phyloP scores from a whole-genome alignment of 2,797 vertebrate genomes.

The Echeneis naucrates region DNA sequence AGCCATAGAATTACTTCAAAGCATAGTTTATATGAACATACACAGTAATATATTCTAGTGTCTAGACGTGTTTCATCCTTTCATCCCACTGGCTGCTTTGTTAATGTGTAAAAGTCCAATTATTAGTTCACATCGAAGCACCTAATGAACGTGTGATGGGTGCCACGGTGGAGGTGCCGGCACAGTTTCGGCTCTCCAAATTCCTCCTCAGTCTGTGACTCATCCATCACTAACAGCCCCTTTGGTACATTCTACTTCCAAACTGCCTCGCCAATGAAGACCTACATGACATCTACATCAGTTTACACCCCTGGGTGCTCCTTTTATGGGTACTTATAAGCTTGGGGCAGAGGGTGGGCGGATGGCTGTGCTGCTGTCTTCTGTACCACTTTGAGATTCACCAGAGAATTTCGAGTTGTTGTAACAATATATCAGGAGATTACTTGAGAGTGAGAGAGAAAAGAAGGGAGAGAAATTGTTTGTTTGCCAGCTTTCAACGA shows the following conservation, averaged over 20 bases:
- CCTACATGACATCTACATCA: slow-evolving; percentile 39
- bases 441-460: slow-evolving; percentile 31
- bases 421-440: slow-evolving; percentile 50
- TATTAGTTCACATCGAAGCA: slow-evolving; percentile 49
- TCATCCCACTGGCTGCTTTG: slow-evolving; percentile 14
- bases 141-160: slow-evolving; percentile 46
- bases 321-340: slow-evolving; percentile 31
- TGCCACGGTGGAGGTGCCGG: slow-evolving; percentile 8
- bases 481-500: slow-evolving; percentile 16
- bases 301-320: slow-evolving; percentile 35
- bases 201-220: slow-evolving; percentile 45
- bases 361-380: slow-evolving; percentile 8
- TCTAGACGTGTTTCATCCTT: slow-evolving; percentile 14
- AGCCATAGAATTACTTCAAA: neutral
- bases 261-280: slow-evolving; percentile 18
- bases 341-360: too few species aligned
- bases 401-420: slow-evolving; percentile 29
- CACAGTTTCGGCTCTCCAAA: slow-evolving; percentile 25
- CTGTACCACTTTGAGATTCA: slow-evolving; percentile 22
- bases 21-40: slow-evolving; percentile 11
- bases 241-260: slow-evolving; percentile 33
- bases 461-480: slow-evolving; percentile 8
- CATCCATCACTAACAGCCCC: slow-evolving; percentile 49
- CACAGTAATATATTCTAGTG: neutral
- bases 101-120: slow-evolving; percentile 48